phyloP scores from a whole-genome alignment of 2,888 invertebrate species.

The Phasia obesa region DNA sequence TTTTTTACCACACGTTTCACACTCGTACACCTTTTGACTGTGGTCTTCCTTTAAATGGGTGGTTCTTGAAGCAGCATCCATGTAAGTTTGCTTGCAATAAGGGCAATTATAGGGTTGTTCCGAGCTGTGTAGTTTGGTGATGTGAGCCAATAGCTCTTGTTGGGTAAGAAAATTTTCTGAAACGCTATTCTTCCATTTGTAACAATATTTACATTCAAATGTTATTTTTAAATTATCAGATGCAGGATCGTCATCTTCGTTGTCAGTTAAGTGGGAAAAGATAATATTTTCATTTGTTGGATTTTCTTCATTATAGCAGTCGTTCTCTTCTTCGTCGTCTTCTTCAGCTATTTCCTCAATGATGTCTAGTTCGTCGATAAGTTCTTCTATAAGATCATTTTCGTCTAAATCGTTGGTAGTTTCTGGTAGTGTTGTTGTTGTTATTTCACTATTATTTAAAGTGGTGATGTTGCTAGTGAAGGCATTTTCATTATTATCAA shows the following conservation, averaged over 20 bases:
- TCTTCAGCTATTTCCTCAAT: slow-evolving; percentile 60
- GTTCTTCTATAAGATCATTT: slow-evolving; percentile 67
- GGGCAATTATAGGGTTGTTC: slow-evolving; percentile 78
- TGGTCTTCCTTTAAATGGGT: slow-evolving; percentile 77
- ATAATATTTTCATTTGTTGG: slow-evolving; percentile 4
- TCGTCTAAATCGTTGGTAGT: slow-evolving; percentile 69
- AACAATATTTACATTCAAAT: slow-evolving; percentile 77
- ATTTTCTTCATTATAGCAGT: slow-evolving; percentile 14
- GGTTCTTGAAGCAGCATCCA: slow-evolving; percentile 79
- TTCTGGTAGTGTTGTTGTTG: slow-evolving; percentile 45
- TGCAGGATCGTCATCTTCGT: slow-evolving; percentile 51
- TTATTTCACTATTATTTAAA: slow-evolving; percentile 29
- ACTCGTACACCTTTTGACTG: slow-evolving; percentile 76
- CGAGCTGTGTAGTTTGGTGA: slow-evolving; percentile 74
- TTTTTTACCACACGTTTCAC: slow-evolving; percentile 78
- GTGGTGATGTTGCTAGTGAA: slow-evolving; percentile 2
- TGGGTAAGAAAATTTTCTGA: slow-evolving; percentile 75
- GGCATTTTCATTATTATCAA: neutral
- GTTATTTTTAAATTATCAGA: slow-evolving; percentile 67
- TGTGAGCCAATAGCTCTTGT: slow-evolving; percentile 75
- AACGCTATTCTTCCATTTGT: slow-evolving; percentile 72
- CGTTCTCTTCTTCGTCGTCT: slow-evolving; percentile 26
- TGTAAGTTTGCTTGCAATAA: slow-evolving; percentile 75
- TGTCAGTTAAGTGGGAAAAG: slow-evolving; percentile 5
- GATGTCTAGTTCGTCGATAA: slow-evolving; percentile 65